Evolutionary conservation across 2,797 vertebrate species (phyloP).

Genomic region (Hyperoplus lanceolatus): DNA sequence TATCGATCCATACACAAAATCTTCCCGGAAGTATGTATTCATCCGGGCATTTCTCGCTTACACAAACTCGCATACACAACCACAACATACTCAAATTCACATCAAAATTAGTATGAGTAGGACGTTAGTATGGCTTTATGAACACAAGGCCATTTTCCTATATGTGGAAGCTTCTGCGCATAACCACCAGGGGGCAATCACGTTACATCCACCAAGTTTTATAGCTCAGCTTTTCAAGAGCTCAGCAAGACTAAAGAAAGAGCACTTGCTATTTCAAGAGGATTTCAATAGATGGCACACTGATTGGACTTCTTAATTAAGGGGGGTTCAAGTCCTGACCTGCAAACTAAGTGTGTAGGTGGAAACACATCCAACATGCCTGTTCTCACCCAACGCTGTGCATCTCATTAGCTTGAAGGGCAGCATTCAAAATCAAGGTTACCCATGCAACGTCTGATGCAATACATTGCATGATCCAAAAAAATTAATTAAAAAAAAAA

Average conservation of each 20-base stretch:
- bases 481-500: background rate
- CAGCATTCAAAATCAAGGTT: constrained; percentile 9
- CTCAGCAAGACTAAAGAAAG: constrained; percentile 12
- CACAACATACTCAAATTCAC: too few relatives aligned
- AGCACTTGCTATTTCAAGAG: constrained; percentile 14
- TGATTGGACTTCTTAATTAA: constrained; percentile 52
- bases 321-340: constrained; percentile 20
- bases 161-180: background rate
- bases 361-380: constrained; percentile 9
- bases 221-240: constrained; percentile 19
- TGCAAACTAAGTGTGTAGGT: constrained; percentile 5
- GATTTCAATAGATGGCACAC: constrained; percentile 39
- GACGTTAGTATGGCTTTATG: background rate
- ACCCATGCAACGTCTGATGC: background rate
- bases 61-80: too few relatives aligned
- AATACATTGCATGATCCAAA: background rate
- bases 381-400: background rate
- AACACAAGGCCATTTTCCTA: background rate
- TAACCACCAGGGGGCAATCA: constrained; percentile 67
- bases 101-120: too few relatives aligned
- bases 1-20: too few relatives aligned
- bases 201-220: background rate
- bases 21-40: too few relatives aligned
- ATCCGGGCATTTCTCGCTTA: too few relatives aligned
- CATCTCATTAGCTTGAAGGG: constrained; percentile 11